Percentiles rank a stretch among this genome's conserved stretches.
phyloP scores from a whole-genome alignment of 92 coral and sea anemone species.

The Siderastrea radians region DNA sequence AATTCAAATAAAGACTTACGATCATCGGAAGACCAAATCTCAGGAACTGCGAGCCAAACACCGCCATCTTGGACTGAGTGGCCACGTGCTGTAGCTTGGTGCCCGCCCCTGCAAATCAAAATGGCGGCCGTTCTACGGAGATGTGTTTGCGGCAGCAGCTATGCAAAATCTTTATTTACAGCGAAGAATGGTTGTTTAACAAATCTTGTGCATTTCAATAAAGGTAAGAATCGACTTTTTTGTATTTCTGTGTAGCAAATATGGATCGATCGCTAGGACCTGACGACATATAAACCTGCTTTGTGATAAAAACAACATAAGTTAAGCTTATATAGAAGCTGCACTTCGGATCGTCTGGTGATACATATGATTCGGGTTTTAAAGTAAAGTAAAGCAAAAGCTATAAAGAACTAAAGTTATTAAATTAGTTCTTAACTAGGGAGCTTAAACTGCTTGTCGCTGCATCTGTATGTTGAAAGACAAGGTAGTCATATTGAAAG shows the following conservation, averaged over 20 bases:
- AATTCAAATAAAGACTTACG: conserved; percentile 47
- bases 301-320: no score
- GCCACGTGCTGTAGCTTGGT: conserved; percentile 8
- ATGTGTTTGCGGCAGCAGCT: neutral
- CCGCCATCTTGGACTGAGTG: conserved; percentile 84
- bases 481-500: no score
- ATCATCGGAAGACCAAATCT: conserved; percentile 95
- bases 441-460: no score
- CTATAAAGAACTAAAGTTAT: no score
- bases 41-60: conserved; percentile 70
- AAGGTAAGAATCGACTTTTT: neutral
- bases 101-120: conserved; percentile 15
- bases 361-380: no score
- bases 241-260: no score
- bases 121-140: conserved; percentile 46
- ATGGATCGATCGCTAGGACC: neutral
- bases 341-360: no score
- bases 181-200: conserved; percentile 5
- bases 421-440: no score
- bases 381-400: no score
- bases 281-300: neutral
- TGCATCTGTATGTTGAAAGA: no score
- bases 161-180: neutral
- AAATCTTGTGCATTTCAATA: neutral
- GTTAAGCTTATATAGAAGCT: no score